Conservation (phyloP, 2,113 vertebrate genomes). For the Melanerpes formicivorus region DNA sequence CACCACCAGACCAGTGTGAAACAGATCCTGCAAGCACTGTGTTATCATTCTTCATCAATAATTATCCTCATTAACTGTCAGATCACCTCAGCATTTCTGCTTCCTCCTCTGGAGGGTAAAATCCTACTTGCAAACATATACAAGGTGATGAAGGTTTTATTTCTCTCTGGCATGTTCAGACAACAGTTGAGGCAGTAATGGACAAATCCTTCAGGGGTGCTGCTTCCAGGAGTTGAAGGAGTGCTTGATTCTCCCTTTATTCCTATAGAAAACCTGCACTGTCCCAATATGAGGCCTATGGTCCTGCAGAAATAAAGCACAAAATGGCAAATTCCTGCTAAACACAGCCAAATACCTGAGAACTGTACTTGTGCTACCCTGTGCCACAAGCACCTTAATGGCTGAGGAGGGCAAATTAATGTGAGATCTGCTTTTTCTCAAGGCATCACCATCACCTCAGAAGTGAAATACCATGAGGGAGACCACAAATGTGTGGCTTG, state of each 20-base stretch:
- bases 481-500: conserved; percentile 48
- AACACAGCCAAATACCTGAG: not conserved
- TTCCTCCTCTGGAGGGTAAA: conserved; percentile 9
- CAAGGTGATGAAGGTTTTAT: not conserved
- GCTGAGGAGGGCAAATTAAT: conserved; percentile 28
- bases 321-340: not conserved
- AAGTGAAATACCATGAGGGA: conserved; percentile 33
- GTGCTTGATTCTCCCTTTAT: not conserved
- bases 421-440: conserved; percentile 50
- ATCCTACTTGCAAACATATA: not conserved
- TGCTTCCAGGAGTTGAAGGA: not conserved
- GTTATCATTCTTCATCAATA: not conserved
- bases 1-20: not conserved
- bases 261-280: not conserved
- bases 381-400: not conserved
- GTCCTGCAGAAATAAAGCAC: not conserved
- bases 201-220: not conserved
- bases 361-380: not conserved
- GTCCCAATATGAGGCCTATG: not conserved
- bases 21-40: accelerated
- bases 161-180: not conserved
- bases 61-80: not conserved
- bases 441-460: conserved; percentile 28
- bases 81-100: not conserved
- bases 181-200: not conserved